Evolutionary conservation across 1,140 invertebrate species (phyloP), one percentile per base, ranked within the genome.

Genomic region (Nasonia vitripennis): DNA sequence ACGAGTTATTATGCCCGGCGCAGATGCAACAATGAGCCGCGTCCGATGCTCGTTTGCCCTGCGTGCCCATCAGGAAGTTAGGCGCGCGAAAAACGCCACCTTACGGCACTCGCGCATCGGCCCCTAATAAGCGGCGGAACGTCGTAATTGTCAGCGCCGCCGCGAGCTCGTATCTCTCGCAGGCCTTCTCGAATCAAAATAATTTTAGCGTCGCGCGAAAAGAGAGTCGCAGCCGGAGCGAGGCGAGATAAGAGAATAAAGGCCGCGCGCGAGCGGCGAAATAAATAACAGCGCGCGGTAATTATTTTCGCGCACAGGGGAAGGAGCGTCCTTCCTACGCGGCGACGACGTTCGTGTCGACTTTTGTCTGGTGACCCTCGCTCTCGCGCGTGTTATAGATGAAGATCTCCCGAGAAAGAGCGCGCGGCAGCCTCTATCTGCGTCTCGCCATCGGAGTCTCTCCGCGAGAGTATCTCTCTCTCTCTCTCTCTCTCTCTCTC

Each of bases 391-490:
- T 41, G 74, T n/a, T 41, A 31, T 45, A 70, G 78, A 81, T 81
- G 67, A 48, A 81, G 78, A 81, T 81, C 78, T 81, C 34, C 34
- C 78, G 48, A 37, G 55, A 62, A 62, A 62, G 55, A 62, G 55
- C 14, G 31, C 34, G 10, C 70, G n/a, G 70, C 27, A 7, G 62
- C n/a, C 14, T 27, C 6, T 20, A 75, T 75, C 73, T n/a, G 73
- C 73, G 34, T 34, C 37, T 37, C 73, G 27, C 34, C 73, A 75
- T 75, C 73, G 73, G 55, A 62, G 20, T 74, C 37, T 20, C 41
- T 51, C 41, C 74, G 41, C 34, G 0, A 27, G 27, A 27, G 27
- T 74, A 5, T n/a, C 73, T 75, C 6, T 41, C 73, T 75, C 31
- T 17, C 51, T 55, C 51, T 55, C 51, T 17, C 51, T 17, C 51